Percentiles rank a stretch among this genome's conserved stretches.
phyloP scores from a whole-genome alignment of 2,797 vertebrate species.

The Enteromius treurensis region DNA sequence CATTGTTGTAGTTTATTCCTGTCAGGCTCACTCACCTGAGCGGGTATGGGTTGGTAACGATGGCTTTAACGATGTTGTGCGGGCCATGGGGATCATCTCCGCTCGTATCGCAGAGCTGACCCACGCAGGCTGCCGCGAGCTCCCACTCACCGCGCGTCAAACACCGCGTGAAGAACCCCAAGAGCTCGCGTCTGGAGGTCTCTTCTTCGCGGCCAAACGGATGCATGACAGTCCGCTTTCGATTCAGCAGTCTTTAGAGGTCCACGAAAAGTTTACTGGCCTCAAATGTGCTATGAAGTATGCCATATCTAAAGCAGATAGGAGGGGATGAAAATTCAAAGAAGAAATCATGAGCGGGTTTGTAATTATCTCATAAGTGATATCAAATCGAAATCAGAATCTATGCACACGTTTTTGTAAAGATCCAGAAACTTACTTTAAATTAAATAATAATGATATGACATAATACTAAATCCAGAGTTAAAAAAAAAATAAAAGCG shows the following conservation, averaged over 20 bases:
- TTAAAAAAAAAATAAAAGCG: too few relatives aligned
- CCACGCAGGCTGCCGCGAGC: slow-evolving; percentile 87
- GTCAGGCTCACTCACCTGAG: slow-evolving; percentile 76
- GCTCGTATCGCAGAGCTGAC: slow-evolving; percentile 78
- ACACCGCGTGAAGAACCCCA: slow-evolving; percentile 86
- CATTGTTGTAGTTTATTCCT: background rate
- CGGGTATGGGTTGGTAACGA: slow-evolving; percentile 80
- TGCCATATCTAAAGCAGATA: slow-evolving; percentile 45
- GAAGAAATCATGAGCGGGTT: background rate
- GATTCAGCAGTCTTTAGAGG: slow-evolving; percentile 16
- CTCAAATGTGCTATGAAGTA: slow-evolving; percentile 46
- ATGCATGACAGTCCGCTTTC: slow-evolving; percentile 72
- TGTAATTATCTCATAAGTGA: background rate
- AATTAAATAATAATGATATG: background rate
- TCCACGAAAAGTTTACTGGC: background rate
- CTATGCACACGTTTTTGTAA: background rate
- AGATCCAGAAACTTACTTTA: background rate
- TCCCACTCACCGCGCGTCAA: slow-evolving; percentile 87
- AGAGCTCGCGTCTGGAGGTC: slow-evolving; percentile 83
- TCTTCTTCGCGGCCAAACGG: slow-evolving; percentile 85
- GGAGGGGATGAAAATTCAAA: background rate
- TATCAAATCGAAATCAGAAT: background rate
- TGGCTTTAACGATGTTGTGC: slow-evolving; percentile 80
- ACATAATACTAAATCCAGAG: background rate
- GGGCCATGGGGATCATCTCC: slow-evolving; percentile 74